These are phyloP conservation scores for Neomonachus schauinslandi DNA, from an alignment of 2,113 vertebrate genomes.

Conservation along the genomic window DNA sequence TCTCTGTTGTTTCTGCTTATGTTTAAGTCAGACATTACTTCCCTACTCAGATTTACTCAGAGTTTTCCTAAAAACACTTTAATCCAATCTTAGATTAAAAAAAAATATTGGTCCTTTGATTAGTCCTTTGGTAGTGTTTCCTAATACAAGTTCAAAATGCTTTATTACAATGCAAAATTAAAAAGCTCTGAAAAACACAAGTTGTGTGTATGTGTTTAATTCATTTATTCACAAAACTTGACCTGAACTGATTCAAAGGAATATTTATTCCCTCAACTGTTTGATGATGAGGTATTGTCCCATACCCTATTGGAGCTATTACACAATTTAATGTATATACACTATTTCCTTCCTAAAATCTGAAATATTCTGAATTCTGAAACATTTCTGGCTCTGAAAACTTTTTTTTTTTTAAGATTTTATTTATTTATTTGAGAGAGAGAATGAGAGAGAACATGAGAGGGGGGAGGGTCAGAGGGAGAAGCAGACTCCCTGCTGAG, in stretches of 20 bases:
- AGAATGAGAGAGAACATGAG: too few species aligned
- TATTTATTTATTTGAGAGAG: too few species aligned
- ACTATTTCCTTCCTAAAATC: background rate
- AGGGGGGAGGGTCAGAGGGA: too few species aligned
- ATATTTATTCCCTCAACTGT: background rate
- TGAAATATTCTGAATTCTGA: slow-evolving; percentile 22
- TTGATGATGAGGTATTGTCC: background rate
- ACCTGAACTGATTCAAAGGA: background rate
- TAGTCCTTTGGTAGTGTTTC: background rate
- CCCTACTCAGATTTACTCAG: background rate
- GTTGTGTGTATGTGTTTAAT: background rate
- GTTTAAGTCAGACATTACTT: background rate
- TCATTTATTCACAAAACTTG: background rate
- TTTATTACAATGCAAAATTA: background rate
- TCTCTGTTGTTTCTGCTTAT: background rate
- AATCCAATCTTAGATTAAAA: background rate
- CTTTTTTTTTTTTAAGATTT: background rate
- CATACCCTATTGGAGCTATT: background rate
- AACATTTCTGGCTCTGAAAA: slow-evolving; percentile 34
- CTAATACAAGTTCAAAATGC: background rate
- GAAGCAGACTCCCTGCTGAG: too few species aligned
- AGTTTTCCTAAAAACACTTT: background rate
- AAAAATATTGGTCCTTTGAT: background rate
- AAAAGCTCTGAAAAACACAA: background rate
- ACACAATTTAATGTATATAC: background rate